A percentile compares a stretch with the other conserved stretches of the same genome.
Evolutionary conservation across 2,113 vertebrate species (phyloP).

Genomic region (Lycocorax pyrrhopterus): DNA sequence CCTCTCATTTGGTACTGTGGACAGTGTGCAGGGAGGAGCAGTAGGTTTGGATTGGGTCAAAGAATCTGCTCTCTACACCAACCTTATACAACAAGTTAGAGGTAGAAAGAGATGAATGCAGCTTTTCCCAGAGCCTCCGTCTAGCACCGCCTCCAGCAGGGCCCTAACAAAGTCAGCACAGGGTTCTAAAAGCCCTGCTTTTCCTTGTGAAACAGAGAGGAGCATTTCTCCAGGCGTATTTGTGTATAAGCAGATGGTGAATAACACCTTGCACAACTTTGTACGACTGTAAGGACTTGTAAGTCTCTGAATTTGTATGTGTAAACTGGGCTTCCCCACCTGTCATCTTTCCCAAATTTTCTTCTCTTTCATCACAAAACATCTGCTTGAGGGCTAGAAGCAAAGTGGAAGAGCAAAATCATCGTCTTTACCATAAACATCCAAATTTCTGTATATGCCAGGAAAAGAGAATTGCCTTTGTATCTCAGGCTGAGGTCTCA

Average conservation of each 20-base stretch:
- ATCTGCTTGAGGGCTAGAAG: background rate
- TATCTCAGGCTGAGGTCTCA: background rate
- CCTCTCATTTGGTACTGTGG: background rate
- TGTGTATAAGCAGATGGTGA: background rate
- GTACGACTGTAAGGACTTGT: background rate
- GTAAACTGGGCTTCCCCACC: background rate
- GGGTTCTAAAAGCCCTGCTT: background rate
- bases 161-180: background rate
- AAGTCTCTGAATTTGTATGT: background rate
- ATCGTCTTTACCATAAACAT: background rate
- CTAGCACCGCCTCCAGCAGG: background rate
- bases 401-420: background rate
- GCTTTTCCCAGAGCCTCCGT: background rate
- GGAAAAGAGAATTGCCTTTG: background rate
- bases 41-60: background rate
- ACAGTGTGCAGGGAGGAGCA: background rate
- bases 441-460: background rate
- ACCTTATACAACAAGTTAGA: background rate
- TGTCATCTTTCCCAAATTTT: background rate
- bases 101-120: background rate
- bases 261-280: background rate
- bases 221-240: background rate
- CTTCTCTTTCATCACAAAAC: background rate
- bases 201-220: background rate
- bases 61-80: background rate